These are phyloP conservation scores for Hippocampus abdominalis DNA, from an alignment of 2,113 vertebrate genomes.

Conservation along the genomic window DNA sequence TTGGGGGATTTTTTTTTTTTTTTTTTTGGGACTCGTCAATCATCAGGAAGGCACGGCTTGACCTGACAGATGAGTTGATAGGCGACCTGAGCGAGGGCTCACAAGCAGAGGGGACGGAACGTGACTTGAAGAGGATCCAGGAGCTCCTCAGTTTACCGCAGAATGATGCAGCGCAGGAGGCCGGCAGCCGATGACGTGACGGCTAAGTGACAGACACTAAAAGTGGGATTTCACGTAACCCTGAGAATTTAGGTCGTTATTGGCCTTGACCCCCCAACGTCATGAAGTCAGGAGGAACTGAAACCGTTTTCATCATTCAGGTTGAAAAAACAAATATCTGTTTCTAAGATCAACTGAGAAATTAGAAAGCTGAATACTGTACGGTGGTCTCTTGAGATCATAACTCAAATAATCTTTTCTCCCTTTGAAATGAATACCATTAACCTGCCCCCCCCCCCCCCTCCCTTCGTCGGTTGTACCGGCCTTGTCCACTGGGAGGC, in stretches of 20 bases:
- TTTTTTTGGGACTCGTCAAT: background rate
- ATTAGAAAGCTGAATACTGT: background rate
- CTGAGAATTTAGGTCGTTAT: background rate
- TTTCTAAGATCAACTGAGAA: background rate
- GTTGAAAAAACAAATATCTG: background rate
- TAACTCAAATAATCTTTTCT: too few relatives aligned
- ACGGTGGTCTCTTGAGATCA: background rate
- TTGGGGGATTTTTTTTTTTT: too few relatives aligned
- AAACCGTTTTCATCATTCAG: background rate
- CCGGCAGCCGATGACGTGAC: slow-evolving; percentile 22
- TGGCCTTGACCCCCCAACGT: background rate
- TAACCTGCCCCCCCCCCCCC: too few relatives aligned
- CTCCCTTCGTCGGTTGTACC: too few relatives aligned
- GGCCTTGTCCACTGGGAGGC: too few relatives aligned
- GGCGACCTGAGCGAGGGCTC: slow-evolving; percentile 47
- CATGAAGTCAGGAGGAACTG: background rate
- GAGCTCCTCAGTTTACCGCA: slow-evolving; percentile 64
- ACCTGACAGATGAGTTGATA: slow-evolving; percentile 71
- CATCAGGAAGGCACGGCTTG: slow-evolving; percentile 66
- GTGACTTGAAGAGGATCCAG: slow-evolving; percentile 64
- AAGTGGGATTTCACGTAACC: slow-evolving; percentile 10
- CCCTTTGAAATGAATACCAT: too few relatives aligned
- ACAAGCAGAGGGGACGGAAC: slow-evolving; percentile 16
- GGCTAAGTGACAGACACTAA: background rate
- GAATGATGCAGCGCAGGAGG: slow-evolving; percentile 36